phyloP scores from a whole-genome alignment of 2,113 vertebrate genomes.

The Brachyhypopomus occidentalis region DNA sequence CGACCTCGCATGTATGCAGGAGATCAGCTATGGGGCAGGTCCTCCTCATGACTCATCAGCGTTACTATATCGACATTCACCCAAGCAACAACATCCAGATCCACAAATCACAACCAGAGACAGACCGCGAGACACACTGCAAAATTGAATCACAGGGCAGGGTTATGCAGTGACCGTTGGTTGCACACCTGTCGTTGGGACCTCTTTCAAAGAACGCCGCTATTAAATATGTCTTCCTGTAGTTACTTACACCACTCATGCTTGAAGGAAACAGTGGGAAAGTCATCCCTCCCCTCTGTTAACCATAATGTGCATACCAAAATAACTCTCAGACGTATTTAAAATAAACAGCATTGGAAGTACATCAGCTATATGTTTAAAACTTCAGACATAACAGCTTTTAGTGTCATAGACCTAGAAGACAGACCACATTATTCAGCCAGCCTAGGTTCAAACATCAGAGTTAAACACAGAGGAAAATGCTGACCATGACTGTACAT shows the following conservation, averaged over 20 bases:
- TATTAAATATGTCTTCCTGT: not conserved
- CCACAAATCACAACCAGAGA: not conserved
- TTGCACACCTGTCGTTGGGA: constrained; percentile 33
- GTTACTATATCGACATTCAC: not conserved
- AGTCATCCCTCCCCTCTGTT: not conserved
- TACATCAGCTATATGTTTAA: not conserved
- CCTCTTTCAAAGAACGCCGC: constrained; percentile 1
- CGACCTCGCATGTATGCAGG: not conserved
- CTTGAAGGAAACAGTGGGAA: not conserved
- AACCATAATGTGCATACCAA: not conserved
- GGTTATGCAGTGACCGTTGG: constrained; percentile 21
- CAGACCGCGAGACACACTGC: not conserved
- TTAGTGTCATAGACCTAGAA: not conserved
- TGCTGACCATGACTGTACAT: not conserved
- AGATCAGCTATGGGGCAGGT: not conserved
- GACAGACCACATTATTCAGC: not conserved
- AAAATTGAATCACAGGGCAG: not conserved
- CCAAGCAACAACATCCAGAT: not conserved
- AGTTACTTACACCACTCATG: constrained; percentile 17
- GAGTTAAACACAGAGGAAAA: not conserved
- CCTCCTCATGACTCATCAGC: not conserved
- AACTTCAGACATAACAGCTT: constrained; percentile 17
- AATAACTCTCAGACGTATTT: constrained; percentile 10
- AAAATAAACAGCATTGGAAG: constrained; percentile 5
- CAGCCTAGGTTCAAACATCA: not conserved